These are phyloP conservation scores for Spongilla lacustris DNA, from an alignment of 37 sponge, comb jelly and placozoan species.

Conservation along the genomic window DNA sequence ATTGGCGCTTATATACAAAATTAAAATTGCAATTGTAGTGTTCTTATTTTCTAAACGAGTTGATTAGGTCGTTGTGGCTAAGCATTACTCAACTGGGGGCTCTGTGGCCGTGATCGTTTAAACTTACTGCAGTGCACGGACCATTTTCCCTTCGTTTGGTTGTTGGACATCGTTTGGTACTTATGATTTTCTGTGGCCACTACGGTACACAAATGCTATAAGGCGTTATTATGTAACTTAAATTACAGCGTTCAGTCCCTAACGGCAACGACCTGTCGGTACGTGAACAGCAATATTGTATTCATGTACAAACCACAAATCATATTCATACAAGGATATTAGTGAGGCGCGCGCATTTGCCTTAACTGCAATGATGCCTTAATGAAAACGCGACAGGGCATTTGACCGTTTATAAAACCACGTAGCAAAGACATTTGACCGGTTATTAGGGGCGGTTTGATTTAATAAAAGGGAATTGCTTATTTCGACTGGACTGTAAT, in stretches of 20 bases:
- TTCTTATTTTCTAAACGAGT: conserved; percentile 1
- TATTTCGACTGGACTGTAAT: no score
- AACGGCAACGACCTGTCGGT: background rate
- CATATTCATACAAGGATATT: background rate
- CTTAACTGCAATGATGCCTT: background rate
- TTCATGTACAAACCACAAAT: conserved; percentile 1
- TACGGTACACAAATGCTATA: conserved; percentile 1
- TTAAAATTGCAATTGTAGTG: background rate
- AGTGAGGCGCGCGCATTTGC: background rate
- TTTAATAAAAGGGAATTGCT: no score
- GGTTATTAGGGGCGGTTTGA: no score
- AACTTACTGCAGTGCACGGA: conserved; percentile 1
- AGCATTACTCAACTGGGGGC: conserved; percentile 1
- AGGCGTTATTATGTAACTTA: background rate
- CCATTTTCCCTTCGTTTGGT: background rate
- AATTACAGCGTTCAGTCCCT: conserved; percentile 1
- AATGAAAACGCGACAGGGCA: no score
- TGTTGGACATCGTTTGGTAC: conserved; percentile 1
- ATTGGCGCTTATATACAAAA: background rate
- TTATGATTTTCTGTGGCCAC: background rate
- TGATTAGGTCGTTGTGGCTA: background rate
- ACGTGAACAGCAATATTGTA: background rate
- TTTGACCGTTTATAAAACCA: no score
- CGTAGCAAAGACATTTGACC: no score
- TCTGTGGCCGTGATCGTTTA: background rate